Percentiles rank a stretch among this genome's conserved stretches.
phyloP scores from a whole-genome alignment of 92 coral and sea anemone genomes.

The Phymanthus crucifer region DNA sequence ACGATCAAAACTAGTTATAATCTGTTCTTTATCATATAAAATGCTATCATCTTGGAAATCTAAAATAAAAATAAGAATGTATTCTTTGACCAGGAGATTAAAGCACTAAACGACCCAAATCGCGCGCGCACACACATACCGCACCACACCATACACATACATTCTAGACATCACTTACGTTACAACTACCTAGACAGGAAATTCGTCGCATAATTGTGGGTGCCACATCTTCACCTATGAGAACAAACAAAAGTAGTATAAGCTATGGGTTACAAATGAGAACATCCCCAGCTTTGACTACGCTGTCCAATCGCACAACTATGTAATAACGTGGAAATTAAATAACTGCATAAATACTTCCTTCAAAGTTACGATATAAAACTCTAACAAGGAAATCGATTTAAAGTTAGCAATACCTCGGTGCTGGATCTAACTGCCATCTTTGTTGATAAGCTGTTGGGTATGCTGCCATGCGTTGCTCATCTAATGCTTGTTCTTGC shows the following conservation, averaged over 20 bases:
- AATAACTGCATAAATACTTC: too few species aligned
- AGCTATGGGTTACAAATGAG: too few species aligned
- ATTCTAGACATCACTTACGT: neutral
- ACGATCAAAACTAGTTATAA: neutral
- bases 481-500: slow-evolving; percentile 44
- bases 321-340: too few species aligned
- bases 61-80: neutral
- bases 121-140: neutral
- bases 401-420: too few species aligned
- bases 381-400: too few species aligned
- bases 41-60: neutral
- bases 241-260: neutral
- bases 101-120: slow-evolving; percentile 3
- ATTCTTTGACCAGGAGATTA: slow-evolving; percentile 4
- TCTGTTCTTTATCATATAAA: slow-evolving; percentile 5
- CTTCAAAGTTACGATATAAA: too few species aligned
- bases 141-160: neutral
- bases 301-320: too few species aligned
- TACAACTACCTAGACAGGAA: neutral
- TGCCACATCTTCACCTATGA: neutral
- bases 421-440: slow-evolving; percentile 45
- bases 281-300: too few species aligned
- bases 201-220: neutral
- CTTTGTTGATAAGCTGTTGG: slow-evolving; percentile 54
- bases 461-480: slow-evolving; percentile 62